Percentiles rank a stretch among this genome's conserved stretches.
Evolutionary conservation across 2,888 invertebrate genomes (phyloP).

Genomic region (Apamea monoglypha): DNA sequence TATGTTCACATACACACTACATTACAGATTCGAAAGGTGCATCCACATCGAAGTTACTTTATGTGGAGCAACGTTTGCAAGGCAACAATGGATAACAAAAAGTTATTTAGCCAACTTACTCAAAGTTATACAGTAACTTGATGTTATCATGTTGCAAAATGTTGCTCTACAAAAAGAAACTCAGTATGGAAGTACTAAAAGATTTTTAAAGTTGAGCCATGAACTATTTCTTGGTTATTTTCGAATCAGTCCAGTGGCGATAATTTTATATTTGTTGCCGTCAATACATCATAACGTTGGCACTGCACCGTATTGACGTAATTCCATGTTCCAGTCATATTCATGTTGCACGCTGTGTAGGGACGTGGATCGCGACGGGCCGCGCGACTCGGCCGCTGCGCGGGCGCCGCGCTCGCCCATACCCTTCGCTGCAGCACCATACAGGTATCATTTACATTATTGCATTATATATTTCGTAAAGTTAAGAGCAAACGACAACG

Average conservation of each 20-base stretch:
- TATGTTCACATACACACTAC: slow-evolving; percentile 37
- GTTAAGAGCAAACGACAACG: not conserved
- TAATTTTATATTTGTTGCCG: slow-evolving; percentile 37
- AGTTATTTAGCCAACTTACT: not conserved
- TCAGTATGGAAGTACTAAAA: not conserved
- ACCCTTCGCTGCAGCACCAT: slow-evolving; percentile 82
- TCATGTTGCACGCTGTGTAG: slow-evolving; percentile 74
- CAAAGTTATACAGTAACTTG: not conserved
- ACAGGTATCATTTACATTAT: slow-evolving; percentile 82
- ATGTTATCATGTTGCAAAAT: not conserved
- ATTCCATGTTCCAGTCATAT: slow-evolving; percentile 56
- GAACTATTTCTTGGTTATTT: slow-evolving; percentile 37
- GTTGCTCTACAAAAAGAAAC: not conserved
- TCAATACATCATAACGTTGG: slow-evolving; percentile 49
- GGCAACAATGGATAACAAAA: not conserved
- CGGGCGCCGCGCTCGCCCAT: slow-evolving; percentile 86
- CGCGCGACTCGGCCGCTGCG: slow-evolving; percentile 74
- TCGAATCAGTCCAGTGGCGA: slow-evolving; percentile 36
- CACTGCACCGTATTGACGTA: slow-evolving; percentile 55
- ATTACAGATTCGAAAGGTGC: slow-evolving; percentile 24
- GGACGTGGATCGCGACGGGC: slow-evolving; percentile 85
- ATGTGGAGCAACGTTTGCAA: not conserved
- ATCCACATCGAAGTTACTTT: not conserved
- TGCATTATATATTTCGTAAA: slow-evolving; percentile 29
- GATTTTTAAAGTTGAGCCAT: slow-evolving; percentile 16